phyloP scores from a whole-genome alignment of 1,140 invertebrate species.

The Carcinoscorpius rotundicauda region DNA sequence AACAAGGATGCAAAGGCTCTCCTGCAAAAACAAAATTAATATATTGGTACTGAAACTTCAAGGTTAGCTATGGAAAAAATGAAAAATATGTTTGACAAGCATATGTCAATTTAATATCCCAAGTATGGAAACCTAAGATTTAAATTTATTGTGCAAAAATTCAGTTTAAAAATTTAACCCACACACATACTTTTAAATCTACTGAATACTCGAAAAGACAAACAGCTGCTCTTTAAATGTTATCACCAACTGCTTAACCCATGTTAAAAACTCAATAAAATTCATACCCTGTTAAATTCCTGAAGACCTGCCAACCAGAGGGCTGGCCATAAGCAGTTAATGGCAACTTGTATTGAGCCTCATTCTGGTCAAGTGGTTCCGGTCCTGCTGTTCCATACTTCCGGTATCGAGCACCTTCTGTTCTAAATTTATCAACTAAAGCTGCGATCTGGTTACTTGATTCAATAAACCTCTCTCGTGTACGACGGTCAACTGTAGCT shows the following conservation, averaged over 20 bases:
- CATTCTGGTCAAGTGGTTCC: slow-evolving; percentile 11
- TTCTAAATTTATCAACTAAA: slow-evolving; percentile 78
- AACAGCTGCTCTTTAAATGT: no score
- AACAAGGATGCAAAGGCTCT: slow-evolving; percentile 24
- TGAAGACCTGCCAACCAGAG: slow-evolving; percentile 51
- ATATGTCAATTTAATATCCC: no score
- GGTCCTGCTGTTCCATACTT: slow-evolving; percentile 32
- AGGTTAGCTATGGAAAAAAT: no score
- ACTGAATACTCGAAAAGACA: no score
- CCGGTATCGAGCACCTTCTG: slow-evolving; percentile 55
- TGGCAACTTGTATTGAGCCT: slow-evolving; percentile 21
- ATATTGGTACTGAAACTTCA: no score
- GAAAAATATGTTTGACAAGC: no score
- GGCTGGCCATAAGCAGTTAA: slow-evolving; percentile 52
- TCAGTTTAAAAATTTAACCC: no score
- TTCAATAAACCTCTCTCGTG: slow-evolving; percentile 75
- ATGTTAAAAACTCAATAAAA: no score
- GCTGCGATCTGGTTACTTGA: slow-evolving; percentile 85
- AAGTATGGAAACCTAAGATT: no score
- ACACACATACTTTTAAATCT: no score
- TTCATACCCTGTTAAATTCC: slow-evolving; percentile 39
- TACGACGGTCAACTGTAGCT: slow-evolving; percentile 77
- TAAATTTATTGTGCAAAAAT: no score
- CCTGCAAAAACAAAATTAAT: neutral
- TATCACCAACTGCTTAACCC: no score